A percentile compares a stretch with the other conserved stretches of the same genome.
Conservation (phyloP, 2,797 vertebrate species). For the Gobionotothen gibberifrons region DNA sequence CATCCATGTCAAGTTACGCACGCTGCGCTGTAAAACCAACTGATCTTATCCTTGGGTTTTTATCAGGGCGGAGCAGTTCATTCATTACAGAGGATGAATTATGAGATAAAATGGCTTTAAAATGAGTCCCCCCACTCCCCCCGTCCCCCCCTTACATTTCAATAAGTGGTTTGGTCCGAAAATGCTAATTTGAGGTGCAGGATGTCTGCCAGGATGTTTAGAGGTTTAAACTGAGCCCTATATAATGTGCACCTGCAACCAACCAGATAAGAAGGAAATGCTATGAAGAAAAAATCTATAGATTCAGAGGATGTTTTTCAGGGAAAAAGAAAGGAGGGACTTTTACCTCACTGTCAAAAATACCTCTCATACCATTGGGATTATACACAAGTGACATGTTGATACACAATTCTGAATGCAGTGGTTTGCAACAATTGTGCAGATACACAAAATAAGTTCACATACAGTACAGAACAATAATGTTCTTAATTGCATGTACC, state of each 20-base stretch:
- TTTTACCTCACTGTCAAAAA: not conserved
- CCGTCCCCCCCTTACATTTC: conserved; percentile 11
- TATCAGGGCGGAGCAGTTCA: conserved; percentile 39
- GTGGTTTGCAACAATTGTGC: not conserved
- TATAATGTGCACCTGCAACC: conserved; percentile 47
- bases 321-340: not conserved
- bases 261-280: conserved; percentile 7
- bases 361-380: not conserved
- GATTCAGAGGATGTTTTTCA: not conserved
- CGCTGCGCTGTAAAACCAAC: conserved; percentile 45
- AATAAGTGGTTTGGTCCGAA: conserved; percentile 44
- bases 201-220: conserved; percentile 27
- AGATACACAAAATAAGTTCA: not conserved
- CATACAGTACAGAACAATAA: not conserved
- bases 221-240: conserved; percentile 34
- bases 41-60: conserved; percentile 51
- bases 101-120: conserved; percentile 48
- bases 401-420: not conserved
- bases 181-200: conserved; percentile 38
- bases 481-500: not conserved
- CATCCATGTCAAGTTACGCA: conserved; percentile 47
- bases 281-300: conserved; percentile 2
- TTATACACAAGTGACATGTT: not conserved
- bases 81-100: conserved; percentile 55
- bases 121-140: conserved; percentile 1